phyloP scores from a whole-genome alignment of 2,888 invertebrate genomes.

The Invenusta paracnida region DNA sequence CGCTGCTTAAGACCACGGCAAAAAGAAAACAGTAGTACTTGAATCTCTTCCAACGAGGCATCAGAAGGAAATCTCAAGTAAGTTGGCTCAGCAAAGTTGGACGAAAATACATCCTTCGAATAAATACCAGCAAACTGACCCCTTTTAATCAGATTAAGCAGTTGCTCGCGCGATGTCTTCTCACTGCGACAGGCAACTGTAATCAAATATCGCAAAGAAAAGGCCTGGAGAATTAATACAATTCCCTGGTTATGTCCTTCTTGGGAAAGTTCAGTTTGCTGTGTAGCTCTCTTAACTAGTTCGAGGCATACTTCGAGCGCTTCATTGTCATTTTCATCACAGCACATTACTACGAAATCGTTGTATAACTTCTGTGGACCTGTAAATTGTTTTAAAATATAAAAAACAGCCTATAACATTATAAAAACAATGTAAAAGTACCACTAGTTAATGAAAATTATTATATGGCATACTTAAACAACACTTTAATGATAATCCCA shows the following conservation, averaged over 20 bases:
- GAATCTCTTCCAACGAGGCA: not conserved
- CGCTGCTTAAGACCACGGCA: not conserved
- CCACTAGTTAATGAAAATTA: no score
- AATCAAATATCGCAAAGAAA: not conserved
- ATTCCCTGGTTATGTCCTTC: not conserved
- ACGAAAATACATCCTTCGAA: not conserved
- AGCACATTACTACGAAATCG: not conserved
- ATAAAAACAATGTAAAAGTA: no score
- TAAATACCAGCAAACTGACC: not conserved
- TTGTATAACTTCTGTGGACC: not conserved
- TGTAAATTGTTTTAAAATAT: not conserved
- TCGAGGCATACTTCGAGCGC: not conserved
- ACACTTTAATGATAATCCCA: no score
- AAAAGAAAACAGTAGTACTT: not conserved
- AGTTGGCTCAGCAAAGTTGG: not conserved
- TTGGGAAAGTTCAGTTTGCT: not conserved
- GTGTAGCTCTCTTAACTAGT: not conserved
- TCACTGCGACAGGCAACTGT: not conserved
- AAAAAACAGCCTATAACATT: no score
- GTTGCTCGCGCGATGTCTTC: not conserved
- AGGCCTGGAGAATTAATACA: not conserved
- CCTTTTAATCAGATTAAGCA: not conserved
- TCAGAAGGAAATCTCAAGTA: not conserved
- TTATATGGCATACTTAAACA: no score
- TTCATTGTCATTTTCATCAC: not conserved